Evolutionary conservation across 2,888 invertebrate genomes (phyloP).

Genomic region (Conchocele bisecta): DNA sequence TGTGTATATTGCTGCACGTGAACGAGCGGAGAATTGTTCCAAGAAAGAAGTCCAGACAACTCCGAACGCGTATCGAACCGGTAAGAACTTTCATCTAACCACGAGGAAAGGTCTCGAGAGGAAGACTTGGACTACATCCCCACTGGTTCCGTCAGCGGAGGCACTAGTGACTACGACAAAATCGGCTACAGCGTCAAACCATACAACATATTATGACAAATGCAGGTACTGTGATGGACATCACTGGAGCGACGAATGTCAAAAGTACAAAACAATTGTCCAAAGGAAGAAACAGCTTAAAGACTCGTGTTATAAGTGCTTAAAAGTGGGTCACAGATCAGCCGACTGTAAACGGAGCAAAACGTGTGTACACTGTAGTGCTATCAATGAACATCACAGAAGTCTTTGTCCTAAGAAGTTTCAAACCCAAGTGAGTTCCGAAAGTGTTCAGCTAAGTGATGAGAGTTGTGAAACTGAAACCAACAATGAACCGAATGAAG

Average conservation of each 20-base stretch:
- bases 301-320: slow-evolving; percentile 9
- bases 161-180: neutral
- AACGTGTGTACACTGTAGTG: slow-evolving; percentile 12
- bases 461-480: neutral
- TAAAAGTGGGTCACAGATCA: slow-evolving; percentile 16
- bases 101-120: neutral
- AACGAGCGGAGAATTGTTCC: slow-evolving; percentile 14
- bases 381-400: slow-evolving; percentile 11
- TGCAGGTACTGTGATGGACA: slow-evolving; percentile 10
- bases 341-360: slow-evolving; percentile 3
- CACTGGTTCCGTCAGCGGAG: neutral
- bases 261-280: neutral
- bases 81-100: neutral
- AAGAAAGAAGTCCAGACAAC: neutral
- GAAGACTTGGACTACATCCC: neutral
- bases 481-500: neutral
- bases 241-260: slow-evolving; percentile 16
- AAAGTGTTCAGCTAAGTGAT: neutral
- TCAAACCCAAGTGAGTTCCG: neutral
- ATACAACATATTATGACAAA: neutral
- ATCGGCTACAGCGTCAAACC: neutral
- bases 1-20: slow-evolving; percentile 4
- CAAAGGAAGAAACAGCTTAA: slow-evolving; percentile 9
- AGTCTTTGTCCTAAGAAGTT: slow-evolving; percentile 22
- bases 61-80: neutral